Evolutionary conservation across 2,113 vertebrate species (phyloP), one percentile per base, ranked within the genome.

Genomic region (Uria aalge): DNA sequence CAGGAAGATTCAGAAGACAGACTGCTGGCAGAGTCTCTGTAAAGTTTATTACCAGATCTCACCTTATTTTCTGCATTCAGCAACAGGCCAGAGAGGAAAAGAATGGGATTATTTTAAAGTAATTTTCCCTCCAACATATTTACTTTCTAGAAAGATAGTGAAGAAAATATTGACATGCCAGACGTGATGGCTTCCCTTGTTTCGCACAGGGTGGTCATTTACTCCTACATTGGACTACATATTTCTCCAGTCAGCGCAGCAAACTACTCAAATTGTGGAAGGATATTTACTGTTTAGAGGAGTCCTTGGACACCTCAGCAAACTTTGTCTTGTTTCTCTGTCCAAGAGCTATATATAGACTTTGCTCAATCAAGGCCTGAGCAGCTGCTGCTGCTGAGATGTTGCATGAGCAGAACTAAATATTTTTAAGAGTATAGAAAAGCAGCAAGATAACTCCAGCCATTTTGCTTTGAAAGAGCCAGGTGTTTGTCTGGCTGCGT

Each of bases 291-390:
- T 71, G 26, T 50, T 93, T 69, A 79, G 75, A 77, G 63, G 87
- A 86, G 82, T 74, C 82, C 82, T 85, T 88, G 92, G 90, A 83
- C 67, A 83, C 38, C 62, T 95, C 88, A 71, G 63, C 50, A 93
- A 94, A 88, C 79, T 80, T 86, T 20, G 59, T 12, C 71, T 69
- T 94, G 75, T 83, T 87, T 90, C 59, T 88, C n/a, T 83, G 64
- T 29, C 52, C 72, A 86, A 77, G 38, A 88, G 45, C 72, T 93
- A 85, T 85, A 79, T 76, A 77, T 79, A 95, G 82, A 26, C 63
- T 93, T 94, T 71, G 63, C 59, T 64, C 64, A 79, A 12, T 66
- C 56, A 79, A 96, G 71, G 81, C 78, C 66, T 79, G 36, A 85
- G 74, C 83, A 83, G 73, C 67, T 71, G 60, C 50, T 73, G 27